Conservation (phyloP, 2,888 invertebrate genomes). For the Rhagonycha lutea region DNA sequence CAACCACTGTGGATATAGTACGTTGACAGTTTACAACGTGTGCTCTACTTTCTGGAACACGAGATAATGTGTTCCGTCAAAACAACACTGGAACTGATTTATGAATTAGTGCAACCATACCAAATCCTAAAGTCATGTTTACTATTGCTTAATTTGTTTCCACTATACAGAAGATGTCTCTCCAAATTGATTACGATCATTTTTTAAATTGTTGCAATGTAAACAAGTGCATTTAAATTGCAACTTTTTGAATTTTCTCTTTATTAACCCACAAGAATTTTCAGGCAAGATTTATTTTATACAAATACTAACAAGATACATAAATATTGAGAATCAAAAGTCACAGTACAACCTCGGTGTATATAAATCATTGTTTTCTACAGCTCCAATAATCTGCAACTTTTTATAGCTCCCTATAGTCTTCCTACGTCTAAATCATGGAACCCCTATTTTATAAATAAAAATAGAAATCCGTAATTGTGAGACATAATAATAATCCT, state of each 20-base stretch:
- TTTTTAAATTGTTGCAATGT: not conserved
- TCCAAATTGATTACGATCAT: not conserved
- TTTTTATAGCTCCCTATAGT: not conserved
- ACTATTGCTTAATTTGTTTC: not conserved
- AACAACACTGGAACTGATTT: slow-evolving; percentile 4
- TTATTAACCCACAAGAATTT: not conserved
- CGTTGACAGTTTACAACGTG: slow-evolving; percentile 29
- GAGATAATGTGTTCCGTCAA: slow-evolving; percentile 16
- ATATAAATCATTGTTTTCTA: not conserved
- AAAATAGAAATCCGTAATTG: not conserved
- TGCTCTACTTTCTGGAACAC: slow-evolving; percentile 10
- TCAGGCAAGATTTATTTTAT: not conserved
- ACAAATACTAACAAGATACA: not conserved
- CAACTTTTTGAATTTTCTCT: not conserved
- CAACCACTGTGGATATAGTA: slow-evolving; percentile 4
- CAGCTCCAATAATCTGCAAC: not conserved
- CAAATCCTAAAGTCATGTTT: not conserved
- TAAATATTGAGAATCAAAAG: not conserved
- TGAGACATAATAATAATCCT: not conserved
- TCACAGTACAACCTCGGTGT: not conserved
- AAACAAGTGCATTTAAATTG: not conserved
- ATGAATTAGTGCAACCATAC: slow-evolving; percentile 13
- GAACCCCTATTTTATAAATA: not conserved
- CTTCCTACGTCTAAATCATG: not conserved
- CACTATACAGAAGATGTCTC: not conserved